phyloP scores from a whole-genome alignment of 2,113 vertebrate species.

The Circaetus gallicus region DNA sequence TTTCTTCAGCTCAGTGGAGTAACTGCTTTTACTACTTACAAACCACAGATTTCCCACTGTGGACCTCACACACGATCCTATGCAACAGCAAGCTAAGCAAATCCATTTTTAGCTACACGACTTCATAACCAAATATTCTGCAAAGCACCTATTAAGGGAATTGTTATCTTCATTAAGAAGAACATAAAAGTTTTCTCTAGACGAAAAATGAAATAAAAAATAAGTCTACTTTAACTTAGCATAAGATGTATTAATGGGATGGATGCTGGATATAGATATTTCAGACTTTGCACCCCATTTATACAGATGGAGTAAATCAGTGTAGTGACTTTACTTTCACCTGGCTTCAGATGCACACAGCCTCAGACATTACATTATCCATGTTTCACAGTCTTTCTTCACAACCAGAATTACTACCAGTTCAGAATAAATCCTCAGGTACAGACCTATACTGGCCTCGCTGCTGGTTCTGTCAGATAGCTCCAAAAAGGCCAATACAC shows the following conservation, averaged over 20 bases:
- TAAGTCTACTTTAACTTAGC: background rate
- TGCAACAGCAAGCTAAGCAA: background rate
- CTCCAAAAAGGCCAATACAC: background rate
- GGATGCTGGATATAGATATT: background rate
- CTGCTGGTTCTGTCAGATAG: background rate
- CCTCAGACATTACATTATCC: background rate
- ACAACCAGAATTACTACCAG: background rate
- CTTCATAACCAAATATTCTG: background rate
- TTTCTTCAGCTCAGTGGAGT: background rate
- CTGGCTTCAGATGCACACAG: rapidly evolving
- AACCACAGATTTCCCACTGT: background rate
- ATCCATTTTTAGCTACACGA: background rate
- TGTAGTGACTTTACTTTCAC: background rate
- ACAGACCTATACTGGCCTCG: background rate
- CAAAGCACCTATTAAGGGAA: background rate
- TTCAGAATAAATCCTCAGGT: background rate
- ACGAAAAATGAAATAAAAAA: background rate
- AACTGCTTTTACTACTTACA: background rate
- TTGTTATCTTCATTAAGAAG: background rate
- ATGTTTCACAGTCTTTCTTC: background rate
- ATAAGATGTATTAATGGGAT: background rate
- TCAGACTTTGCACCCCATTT: background rate
- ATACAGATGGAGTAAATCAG: background rate
- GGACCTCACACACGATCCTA: background rate
- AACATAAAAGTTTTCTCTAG: background rate